Conservation (phyloP, 2,113 vertebrate species). For the Dascyllus trimaculatus region DNA sequence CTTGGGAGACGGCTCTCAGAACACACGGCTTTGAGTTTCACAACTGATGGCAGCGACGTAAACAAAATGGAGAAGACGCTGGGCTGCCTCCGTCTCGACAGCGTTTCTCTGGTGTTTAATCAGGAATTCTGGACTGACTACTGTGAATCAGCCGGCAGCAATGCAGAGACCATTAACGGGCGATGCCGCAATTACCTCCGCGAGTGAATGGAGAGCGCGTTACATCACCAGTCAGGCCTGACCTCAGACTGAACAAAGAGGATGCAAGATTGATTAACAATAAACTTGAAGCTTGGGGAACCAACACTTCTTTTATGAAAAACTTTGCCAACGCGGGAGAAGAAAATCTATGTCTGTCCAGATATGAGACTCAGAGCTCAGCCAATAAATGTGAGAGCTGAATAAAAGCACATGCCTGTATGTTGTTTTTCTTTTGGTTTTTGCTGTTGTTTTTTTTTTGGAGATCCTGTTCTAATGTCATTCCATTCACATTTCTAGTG, state of each 20-base stretch:
- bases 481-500: too few relatives aligned
- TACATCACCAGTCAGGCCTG: conserved; percentile 50
- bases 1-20: conserved; percentile 39
- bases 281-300: conserved; percentile 20
- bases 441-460: too few relatives aligned
- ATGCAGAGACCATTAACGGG: conserved; percentile 48
- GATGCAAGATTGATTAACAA: conserved; percentile 52
- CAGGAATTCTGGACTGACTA: conserved; percentile 26
- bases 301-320: conserved; percentile 31
- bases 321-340: not conserved
- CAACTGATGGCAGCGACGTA: not conserved
- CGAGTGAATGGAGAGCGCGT: conserved; percentile 35
- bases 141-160: conserved; percentile 39
- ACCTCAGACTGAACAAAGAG: conserved; percentile 55
- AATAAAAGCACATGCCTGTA: too few relatives aligned
- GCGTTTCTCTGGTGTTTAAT: conserved; percentile 36
- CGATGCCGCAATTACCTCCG: conserved; percentile 52
- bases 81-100: not conserved
- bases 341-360: not conserved
- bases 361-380: too few relatives aligned
- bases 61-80: conserved; percentile 29
- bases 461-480: too few relatives aligned
- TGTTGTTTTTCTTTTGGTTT: too few relatives aligned
- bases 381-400: too few relatives aligned
- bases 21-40: conserved; percentile 49